phyloP scores from a whole-genome alignment of 2,888 invertebrate genomes.

The Coelogynopora nodosa region DNA sequence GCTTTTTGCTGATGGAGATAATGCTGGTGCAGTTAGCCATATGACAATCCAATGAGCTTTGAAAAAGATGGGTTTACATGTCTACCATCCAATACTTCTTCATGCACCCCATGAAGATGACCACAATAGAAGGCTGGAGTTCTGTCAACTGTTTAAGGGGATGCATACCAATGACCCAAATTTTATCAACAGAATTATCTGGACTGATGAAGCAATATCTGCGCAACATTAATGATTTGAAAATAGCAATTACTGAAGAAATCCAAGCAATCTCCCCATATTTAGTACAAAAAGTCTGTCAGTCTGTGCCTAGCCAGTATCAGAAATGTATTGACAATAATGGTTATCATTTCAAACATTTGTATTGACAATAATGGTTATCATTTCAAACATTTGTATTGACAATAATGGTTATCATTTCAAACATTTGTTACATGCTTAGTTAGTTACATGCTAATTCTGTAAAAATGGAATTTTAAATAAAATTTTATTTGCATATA shows the following conservation, averaged over 20 bases:
- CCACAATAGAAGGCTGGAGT: too few species aligned
- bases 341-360: too few species aligned
- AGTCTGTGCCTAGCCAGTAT: background rate
- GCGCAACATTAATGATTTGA: too few species aligned
- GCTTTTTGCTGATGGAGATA: background rate
- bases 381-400: too few species aligned
- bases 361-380: background rate
- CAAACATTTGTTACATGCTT: background rate
- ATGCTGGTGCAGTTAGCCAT: background rate
- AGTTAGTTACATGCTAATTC: background rate
- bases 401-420: background rate
- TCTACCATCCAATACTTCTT: background rate
- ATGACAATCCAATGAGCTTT: background rate
- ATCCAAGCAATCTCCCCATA: background rate
- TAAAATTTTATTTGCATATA: background rate
- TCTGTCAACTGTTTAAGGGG: too few species aligned
- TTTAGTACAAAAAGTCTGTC: background rate
- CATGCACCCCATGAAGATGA: background rate
- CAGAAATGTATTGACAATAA: background rate
- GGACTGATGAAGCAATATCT: too few species aligned
- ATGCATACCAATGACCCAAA: too few species aligned
- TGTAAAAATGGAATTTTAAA: background rate
- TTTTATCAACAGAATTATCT: too few species aligned
- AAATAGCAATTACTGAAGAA: background rate
- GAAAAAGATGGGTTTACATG: background rate